Evolutionary conservation across 2,888 invertebrate species (phyloP).

Genomic region (Ophion slaviceki): DNA sequence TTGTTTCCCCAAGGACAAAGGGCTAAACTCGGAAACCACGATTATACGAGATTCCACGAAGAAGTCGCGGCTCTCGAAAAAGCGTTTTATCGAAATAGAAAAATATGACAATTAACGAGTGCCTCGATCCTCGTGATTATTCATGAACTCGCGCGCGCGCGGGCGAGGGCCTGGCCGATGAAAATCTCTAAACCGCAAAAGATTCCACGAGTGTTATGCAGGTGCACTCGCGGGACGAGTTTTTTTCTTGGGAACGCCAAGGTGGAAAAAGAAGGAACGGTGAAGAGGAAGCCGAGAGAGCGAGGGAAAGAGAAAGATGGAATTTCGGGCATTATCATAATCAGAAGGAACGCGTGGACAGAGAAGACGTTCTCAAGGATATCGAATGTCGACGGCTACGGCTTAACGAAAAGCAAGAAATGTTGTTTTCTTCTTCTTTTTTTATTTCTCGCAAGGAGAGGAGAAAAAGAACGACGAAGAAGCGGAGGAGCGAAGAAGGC

Average conservation of each 20-base stretch:
- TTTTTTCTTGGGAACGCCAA: constrained; percentile 20
- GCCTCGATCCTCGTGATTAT: constrained; percentile 40
- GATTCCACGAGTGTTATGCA: constrained; percentile 32
- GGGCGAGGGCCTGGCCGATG: constrained; percentile 10
- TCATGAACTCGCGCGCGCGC: constrained; percentile 30
- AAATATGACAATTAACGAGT: constrained; percentile 46
- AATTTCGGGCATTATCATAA: constrained; percentile 63
- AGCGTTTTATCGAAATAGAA: constrained; percentile 12
- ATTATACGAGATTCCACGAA: not conserved
- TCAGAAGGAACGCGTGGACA: constrained; percentile 58
- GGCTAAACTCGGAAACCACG: not conserved
- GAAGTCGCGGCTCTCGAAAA: not conserved
- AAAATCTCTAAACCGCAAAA: constrained; percentile 28
- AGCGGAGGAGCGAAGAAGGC: constrained; percentile 53
- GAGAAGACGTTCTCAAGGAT: constrained; percentile 67
- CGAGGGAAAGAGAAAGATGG: constrained; percentile 29
- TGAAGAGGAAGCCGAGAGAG: constrained; percentile 2
- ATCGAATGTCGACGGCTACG: constrained; percentile 62
- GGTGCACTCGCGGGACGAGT: constrained; percentile 34
- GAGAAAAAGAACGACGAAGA: constrained; percentile 30
- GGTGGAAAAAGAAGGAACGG: constrained; percentile 8
- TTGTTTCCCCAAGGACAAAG: not conserved
- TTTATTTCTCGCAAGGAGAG: not conserved
- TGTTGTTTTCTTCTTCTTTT: not conserved
- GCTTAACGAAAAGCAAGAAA: constrained; percentile 20